Evolutionary conservation across 2,113 vertebrate genomes (phyloP), one percentile per base, ranked within the genome.

Genomic region (Zapus hudsonius): DNA sequence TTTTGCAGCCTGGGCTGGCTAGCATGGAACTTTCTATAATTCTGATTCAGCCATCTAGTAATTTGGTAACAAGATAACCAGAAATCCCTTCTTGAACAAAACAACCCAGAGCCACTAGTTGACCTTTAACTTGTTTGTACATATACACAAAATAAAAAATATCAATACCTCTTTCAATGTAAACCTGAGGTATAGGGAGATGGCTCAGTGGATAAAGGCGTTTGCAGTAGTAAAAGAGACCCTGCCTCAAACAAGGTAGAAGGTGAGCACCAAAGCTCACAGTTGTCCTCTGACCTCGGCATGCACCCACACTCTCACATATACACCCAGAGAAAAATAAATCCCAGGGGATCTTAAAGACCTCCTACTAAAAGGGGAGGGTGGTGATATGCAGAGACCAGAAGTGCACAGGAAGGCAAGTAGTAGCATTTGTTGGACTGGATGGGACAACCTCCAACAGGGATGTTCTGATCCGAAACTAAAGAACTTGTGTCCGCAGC

Each of bases 41-140:
- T n/a, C n/a, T n/a, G n/a, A n/a, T n/a, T n/a, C n/a, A n/a, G n/a
- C n/a, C n/a, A n/a, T 70, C 80, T 84, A 33, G 31, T 75, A 73
- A 94, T 79, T 82, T 92, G 20, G 22, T 89, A 83, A 92, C 8
- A 89, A 90, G 22, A 74, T 79, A 93, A 88, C 4, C 42, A 89
- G 55, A 92, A 96, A 94, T 42, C 27, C 75, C 13, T 23, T 87
- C 87, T 91, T 55, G n/a, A n/a, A 84, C 11, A 87, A 89, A 92
- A 93, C 10, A n/a, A 83, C 52, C 42, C 83, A 75, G 31, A 86
- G 85, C 36, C 85, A 86, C 40, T 40, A n/a, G 5, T 79, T 91
- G n/a, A n/a, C n/a, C n/a, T 87, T 82, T 91, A 64, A 87, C 67
- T 75, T 90, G 40, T 57, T 88, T 95, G 38, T 3, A 84, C 4